phyloP scores from a whole-genome alignment of 2,888 invertebrate genomes.

The Napeogenes inachia region DNA sequence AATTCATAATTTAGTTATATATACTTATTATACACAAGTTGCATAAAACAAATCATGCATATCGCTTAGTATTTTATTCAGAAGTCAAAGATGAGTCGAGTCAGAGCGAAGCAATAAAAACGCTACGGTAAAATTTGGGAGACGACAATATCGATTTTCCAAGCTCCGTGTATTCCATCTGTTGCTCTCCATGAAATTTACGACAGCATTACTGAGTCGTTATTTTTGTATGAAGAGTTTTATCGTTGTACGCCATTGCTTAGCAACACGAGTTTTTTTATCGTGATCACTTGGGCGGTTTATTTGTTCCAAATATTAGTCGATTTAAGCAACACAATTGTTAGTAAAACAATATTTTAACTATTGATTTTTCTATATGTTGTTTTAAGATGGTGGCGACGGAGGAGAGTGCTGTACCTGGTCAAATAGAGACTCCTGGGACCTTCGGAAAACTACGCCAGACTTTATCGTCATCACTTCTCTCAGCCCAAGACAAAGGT shows the following conservation, averaged over 20 bases:
- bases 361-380: neutral
- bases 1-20: too few relatives aligned
- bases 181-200: constrained; percentile 76
- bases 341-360: neutral
- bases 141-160: constrained; percentile 72
- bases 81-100: constrained; percentile 36
- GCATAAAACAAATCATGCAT: neutral
- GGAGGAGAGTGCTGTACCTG: constrained; percentile 81
- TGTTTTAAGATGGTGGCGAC: constrained; percentile 87
- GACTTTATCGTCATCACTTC: constrained; percentile 87
- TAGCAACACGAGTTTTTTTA: constrained; percentile 53
- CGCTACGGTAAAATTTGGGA: constrained; percentile 52
- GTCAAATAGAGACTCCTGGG: constrained; percentile 81
- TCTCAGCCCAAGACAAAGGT: constrained; percentile 92
- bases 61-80: constrained; percentile 10
- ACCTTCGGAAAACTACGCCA: constrained; percentile 91
- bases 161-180: constrained; percentile 70
- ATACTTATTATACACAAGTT: too few relatives aligned
- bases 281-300: constrained; percentile 40
- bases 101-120: constrained; percentile 51
- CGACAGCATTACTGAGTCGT: constrained; percentile 71
- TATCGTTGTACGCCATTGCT: constrained; percentile 55
- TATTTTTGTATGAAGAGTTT: constrained; percentile 74
- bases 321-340: neutral
- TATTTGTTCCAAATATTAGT: constrained; percentile 30